Base-by-base conservation (phyloP, 2,888 invertebrate species). In the Disparrhopalites patrizii region DNA sequence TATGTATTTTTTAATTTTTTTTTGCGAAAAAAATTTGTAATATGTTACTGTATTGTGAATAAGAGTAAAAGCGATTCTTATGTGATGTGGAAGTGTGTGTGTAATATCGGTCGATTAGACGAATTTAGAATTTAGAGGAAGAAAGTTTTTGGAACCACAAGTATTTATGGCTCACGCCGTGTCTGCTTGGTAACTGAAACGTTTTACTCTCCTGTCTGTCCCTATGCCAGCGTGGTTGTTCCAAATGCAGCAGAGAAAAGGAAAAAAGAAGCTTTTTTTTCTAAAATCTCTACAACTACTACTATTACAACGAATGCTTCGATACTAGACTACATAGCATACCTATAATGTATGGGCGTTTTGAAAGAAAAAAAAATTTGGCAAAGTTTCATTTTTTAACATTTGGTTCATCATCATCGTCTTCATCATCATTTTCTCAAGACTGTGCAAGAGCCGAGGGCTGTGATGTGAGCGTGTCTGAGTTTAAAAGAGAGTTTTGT, bases 371-470 rank as follows among this genome's bases (percentile, higher is more conserved):
- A 47, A 23, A 31, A 36, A 52, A 52, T 61, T 61, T 61, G 61
- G 61, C 61, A 61, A 61, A 30, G 51, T n/a, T 30, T 50, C 51
- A 61, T 51, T 51, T 51, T 61, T 28, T 54, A 54, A 61, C 61
- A 61, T 61, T 61, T 33, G 61, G 61, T 54, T 54, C 31, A 47
- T 47, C 47, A 7, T 25, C 18, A 31, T 54, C 18, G 31, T 54
- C 20, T 28, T 15, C 7, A 30, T 30, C n/a, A n/a, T n/a, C n/a
- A n/a, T n/a, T n/a, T n/a, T n/a, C n/a, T n/a, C n/a, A n/a, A n/a
- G n/a, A n/a, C n/a, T n/a, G n/a, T n/a, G n/a, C n/a, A n/a, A n/a
- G n/a, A n/a, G n/a, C n/a, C n/a, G n/a, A n/a, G n/a, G n/a, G n/a
- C n/a, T n/a, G n/a, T n/a, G n/a, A n/a, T n/a, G n/a, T n/a, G n/a